Conservation (phyloP, 2,797 vertebrate species). For the Sitta carolinensis region DNA sequence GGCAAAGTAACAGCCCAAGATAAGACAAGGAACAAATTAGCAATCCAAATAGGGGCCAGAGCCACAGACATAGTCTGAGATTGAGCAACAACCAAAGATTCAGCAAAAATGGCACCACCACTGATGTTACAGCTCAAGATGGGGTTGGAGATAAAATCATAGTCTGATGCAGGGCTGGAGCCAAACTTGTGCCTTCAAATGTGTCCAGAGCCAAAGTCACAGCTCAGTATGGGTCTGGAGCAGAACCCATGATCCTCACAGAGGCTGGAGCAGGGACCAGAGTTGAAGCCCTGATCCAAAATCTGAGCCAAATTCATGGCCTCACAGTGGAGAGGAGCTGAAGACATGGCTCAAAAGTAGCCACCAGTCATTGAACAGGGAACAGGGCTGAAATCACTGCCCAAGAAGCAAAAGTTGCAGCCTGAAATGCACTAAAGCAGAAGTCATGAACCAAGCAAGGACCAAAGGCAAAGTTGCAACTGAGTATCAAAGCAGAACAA, state of each 20-base stretch:
- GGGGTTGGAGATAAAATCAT: background rate
- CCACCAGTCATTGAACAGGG: background rate
- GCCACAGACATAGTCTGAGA: background rate
- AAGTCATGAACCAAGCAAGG: background rate
- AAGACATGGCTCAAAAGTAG: background rate
- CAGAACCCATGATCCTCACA: background rate
- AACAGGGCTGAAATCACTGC: background rate
- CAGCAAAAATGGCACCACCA: background rate
- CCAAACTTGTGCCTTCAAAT: background rate
- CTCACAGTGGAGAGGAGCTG: background rate
- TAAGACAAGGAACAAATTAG: background rate
- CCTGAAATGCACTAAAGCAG: background rate
- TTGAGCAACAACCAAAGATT: background rate
- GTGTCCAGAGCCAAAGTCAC: background rate
- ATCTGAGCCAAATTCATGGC: background rate
- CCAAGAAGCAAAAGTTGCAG: background rate
- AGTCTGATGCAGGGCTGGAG: background rate
- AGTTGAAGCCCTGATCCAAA: background rate
- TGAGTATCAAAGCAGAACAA: background rate
- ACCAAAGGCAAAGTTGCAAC: background rate
- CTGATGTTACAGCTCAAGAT: background rate
- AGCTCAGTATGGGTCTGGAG: background rate
- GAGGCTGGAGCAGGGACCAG: background rate
- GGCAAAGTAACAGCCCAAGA: background rate
- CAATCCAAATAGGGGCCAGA: background rate